Conservation (phyloP, 2,113 vertebrate species). For the Lagenorhynchus albirostris region DNA sequence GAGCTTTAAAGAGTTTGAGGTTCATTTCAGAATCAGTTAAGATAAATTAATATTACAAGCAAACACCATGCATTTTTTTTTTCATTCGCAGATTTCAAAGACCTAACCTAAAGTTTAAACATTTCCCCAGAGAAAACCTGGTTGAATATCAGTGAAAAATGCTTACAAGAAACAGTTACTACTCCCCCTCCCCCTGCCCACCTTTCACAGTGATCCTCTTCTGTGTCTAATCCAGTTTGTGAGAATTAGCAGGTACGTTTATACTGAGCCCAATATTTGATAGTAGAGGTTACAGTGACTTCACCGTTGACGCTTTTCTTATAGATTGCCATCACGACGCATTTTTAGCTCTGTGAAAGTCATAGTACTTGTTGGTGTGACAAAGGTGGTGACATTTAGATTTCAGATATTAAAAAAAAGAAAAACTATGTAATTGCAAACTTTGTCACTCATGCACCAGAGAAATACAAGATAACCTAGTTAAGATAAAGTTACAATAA, state of each 20-base stretch:
- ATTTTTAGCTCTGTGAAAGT: background rate
- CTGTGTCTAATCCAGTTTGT: background rate
- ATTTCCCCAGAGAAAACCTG: background rate
- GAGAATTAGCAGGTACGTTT: background rate
- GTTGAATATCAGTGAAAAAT: background rate
- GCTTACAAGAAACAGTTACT: background rate
- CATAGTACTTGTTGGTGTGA: background rate
- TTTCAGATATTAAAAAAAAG: background rate
- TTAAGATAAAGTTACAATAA: background rate
- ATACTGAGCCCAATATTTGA: background rate
- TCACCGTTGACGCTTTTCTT: background rate
- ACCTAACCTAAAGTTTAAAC: background rate
- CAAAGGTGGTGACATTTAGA: background rate
- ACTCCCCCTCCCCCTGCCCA: background rate
- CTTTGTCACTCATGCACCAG: background rate
- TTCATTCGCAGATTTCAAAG: background rate
- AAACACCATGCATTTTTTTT: background rate
- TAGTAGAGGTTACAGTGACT: background rate
- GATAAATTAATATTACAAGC: background rate
- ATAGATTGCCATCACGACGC: background rate
- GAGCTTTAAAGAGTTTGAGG: background rate
- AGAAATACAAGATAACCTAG: background rate
- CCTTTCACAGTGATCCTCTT: background rate
- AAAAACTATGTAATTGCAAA: background rate
- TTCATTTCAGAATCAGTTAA: constrained; percentile 14